Conservation (phyloP, 2,888 invertebrate genomes). For the Vesta saturnalis region DNA sequence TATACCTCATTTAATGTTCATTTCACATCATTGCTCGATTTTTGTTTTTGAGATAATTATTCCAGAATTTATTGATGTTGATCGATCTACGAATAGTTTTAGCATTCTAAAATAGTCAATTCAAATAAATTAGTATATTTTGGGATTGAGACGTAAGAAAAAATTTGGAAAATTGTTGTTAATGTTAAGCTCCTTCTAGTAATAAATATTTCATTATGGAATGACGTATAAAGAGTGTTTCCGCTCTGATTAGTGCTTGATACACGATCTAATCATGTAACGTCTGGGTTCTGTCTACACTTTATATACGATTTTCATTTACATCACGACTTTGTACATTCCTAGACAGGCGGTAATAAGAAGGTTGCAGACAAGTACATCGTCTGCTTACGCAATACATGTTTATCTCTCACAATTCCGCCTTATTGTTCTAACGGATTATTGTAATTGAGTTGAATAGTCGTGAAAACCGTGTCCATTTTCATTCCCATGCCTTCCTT, state of each 20-base stretch:
- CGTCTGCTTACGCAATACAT: conserved; percentile 34
- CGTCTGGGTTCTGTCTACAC: conserved; percentile 41
- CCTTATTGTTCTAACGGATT: conserved; percentile 12
- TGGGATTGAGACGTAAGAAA: background rate
- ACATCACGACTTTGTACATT: conserved; percentile 37
- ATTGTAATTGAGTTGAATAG: conserved; percentile 1
- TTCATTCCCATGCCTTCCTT: background rate
- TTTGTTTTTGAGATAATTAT: too few species aligned
- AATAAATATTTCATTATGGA: background rate
- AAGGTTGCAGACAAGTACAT: conserved; percentile 30
- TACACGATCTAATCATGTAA: conserved; percentile 30
- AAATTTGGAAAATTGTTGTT: background rate
- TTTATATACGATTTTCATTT: conserved; percentile 40
- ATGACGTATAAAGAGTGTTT: conserved; percentile 17
- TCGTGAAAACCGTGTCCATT: background rate
- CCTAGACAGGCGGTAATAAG: conserved; percentile 40
- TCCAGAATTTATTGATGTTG: too few species aligned
- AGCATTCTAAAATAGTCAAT: too few species aligned
- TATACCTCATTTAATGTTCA: background rate
- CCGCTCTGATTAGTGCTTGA: conserved; percentile 32
- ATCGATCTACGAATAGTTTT: too few species aligned
- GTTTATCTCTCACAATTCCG: conserved; percentile 11
- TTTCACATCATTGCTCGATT: too few species aligned
- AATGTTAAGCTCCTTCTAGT: background rate
- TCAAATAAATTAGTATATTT: too few species aligned